Evolutionary conservation across 2,113 vertebrate genomes (phyloP), one percentile per base, ranked within the genome.

Genomic region (Strigops habroptila): DNA sequence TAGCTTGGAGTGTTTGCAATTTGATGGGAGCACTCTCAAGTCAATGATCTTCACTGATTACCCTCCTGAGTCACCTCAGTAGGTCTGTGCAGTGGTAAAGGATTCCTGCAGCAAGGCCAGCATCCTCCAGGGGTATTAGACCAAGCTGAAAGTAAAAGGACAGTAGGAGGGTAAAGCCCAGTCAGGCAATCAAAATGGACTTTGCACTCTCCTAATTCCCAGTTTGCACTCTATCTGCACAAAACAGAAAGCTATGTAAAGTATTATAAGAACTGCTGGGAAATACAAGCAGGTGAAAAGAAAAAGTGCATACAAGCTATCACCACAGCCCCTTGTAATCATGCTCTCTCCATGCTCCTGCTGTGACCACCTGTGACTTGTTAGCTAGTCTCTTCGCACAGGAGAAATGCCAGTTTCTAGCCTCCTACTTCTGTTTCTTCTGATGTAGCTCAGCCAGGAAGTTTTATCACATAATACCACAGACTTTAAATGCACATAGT

Each of bases 131-230:
- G 55, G 19, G 4, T 81, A 68, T 88, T 70, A 84, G 53, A n/a
- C 52, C 44, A 90, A 87, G 44, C 9, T 76, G 80, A 64, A 93
- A 79, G 44, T 46, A 91, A 86, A 92, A 86, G 63, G 51, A 80
- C 11, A 67, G 15, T 21, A 88, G 55, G 41, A 88, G 46, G 25
- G n/a, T 48, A 86, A 93, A 95, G 71, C 19, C 51, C 16, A 71
- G 88, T 24, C 79, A 93, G 78, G 87, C 76, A 95, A 65, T 74
- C 60, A 70, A 83, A 95, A 88, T 31, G n/a, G 88, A 77, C 85
- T 90, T 95, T 81, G 59, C 63, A 88, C 81, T 87, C 52, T 46
- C 35, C 27, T 79, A 90, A 86, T 78, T 93, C 69, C 35, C 52
- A 62, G 6, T 92, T 91, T 91, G 15, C 48, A 69, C 48, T 93